Base-by-base conservation (phyloP, 2,113 vertebrate species). In the Petaurus breviceps region DNA sequence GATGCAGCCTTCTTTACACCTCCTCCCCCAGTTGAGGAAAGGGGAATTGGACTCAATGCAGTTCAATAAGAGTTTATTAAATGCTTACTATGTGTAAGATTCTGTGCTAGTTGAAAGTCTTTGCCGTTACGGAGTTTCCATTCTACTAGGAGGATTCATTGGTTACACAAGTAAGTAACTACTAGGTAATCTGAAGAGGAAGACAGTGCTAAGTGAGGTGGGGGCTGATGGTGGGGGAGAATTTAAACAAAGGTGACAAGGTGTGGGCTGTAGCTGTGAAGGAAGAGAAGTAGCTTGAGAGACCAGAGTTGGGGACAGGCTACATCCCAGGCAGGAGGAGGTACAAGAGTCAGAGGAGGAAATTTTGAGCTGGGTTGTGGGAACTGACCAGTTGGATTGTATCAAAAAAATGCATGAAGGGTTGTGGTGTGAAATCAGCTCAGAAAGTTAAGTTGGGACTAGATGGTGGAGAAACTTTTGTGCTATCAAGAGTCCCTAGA, bases 11-110 rank as follows among this genome's bases (percentile, higher is more conserved):
- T 31, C 14, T 31, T 31, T 37, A 52, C 19, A 1, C 14, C 51
- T 50, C 9, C 12, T 3, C 4, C 0, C 1, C 0, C 47, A 90
- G 6, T 8, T 84, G 14, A 43, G n/a, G n/a, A 23, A 43, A 84
- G 43, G 7, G 6, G 26, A 84, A 84, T 23, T 84, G n/a, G 14
- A n/a, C 37, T 43, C 6, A 23, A 23, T 43, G 19, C 6, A 43
- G 68, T 84, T 84, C 6, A 84, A 8, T 6, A 84, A 22, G n/a
- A n/a, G 28, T 93, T 90, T 96, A 0, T 28, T 89, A 19, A 89
- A 11, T 8, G 55, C 2, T 84, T 94, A 90, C 92, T 57, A 23
- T 95, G 12, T 90, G 31, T 49, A 24, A 46, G n/a, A 47, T 6
- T 51, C 55, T 93, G 24, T 94, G 49, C 9, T 55, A 91, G 92